A percentile compares a stretch with the other conserved stretches of the same genome.
These are phyloP conservation scores for Plestiodon gilberti DNA, from an alignment of 2,113 vertebrate genomes.

Conservation along the genomic window DNA sequence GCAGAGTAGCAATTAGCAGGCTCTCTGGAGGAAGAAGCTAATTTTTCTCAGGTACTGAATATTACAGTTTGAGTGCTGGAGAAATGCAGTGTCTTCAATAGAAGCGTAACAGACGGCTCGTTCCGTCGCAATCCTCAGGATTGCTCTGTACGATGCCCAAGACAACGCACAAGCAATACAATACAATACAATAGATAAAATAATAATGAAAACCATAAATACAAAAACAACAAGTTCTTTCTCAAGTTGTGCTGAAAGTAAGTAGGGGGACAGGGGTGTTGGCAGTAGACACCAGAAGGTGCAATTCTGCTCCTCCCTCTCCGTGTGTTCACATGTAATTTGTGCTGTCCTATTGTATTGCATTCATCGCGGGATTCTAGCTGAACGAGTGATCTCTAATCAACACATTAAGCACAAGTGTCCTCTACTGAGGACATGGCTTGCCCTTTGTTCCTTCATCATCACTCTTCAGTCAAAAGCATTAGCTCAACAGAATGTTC, in stretches of 20 bases:
- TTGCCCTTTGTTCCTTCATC: constrained; percentile 18
- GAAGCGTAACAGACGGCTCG: too few relatives aligned
- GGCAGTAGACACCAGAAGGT: neutral
- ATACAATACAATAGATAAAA: too few relatives aligned
- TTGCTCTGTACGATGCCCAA: too few relatives aligned
- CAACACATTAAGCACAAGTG: neutral
- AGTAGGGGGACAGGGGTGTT: neutral
- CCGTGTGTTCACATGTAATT: neutral
- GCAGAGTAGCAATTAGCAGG: too few relatives aligned
- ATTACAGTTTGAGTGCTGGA: neutral
- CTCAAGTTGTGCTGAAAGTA: neutral
- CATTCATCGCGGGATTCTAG: rapidly evolving
- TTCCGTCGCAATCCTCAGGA: too few relatives aligned
- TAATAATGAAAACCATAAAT: neutral
- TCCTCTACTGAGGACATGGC: neutral
- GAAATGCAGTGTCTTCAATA: neutral
- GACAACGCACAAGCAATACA: too few relatives aligned
- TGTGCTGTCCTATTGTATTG: neutral
- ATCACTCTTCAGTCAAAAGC: constrained; percentile 27
- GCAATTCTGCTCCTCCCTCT: neutral
- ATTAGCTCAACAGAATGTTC: constrained; percentile 13
- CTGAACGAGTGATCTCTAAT: neutral
- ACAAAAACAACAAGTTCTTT: neutral
- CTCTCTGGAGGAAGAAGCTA: too few relatives aligned
- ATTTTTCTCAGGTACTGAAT: neutral